Percentiles rank a stretch among this genome's conserved stretches.
Conservation (phyloP, 2,797 vertebrate genomes). For the Pseudochromis fuscus region DNA sequence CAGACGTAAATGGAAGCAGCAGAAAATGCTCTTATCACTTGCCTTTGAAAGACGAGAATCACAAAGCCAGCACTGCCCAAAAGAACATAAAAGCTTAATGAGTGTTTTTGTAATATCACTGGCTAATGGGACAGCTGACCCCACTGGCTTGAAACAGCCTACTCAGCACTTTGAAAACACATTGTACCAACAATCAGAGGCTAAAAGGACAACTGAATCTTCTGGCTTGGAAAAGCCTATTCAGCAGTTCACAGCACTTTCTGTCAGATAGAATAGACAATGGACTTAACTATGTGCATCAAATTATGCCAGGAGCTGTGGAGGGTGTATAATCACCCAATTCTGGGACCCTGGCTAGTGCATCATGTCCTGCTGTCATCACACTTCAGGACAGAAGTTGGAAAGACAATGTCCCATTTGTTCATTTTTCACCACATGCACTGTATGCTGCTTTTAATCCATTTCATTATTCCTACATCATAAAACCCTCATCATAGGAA, state of each 20-base stretch:
- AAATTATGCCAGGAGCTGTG: conserved; percentile 47
- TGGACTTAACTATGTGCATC: conserved; percentile 55
- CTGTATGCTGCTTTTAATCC: conserved; percentile 1
- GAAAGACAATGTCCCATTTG: conserved; percentile 7
- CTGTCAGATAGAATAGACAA: conserved; percentile 60
- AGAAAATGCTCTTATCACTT: conserved; percentile 57
- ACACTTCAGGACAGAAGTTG: conserved; percentile 17
- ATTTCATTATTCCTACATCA: neutral
- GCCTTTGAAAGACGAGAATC: conserved; percentile 57
- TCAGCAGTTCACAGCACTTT: conserved; percentile 60
- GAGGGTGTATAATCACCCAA: conserved; percentile 39
- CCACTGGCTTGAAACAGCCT: conserved; percentile 57
- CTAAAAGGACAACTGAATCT: conserved; percentile 67
- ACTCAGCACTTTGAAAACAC: conserved; percentile 73
- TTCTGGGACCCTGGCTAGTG: conserved; percentile 31
- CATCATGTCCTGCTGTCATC: conserved; percentile 16
- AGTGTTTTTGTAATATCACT: conserved; percentile 73
- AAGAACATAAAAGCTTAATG: conserved; percentile 76
- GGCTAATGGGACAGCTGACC: conserved; percentile 79
- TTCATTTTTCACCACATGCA: conserved; percentile 4
- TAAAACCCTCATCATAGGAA: no score
- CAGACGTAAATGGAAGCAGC: conserved; percentile 54
- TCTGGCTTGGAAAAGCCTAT: conserved; percentile 60
- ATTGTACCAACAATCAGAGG: conserved; percentile 64
- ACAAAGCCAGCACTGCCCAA: conserved; percentile 51